Evolutionary conservation across 2,113 vertebrate species (phyloP).

Genomic region (Potamarius usumacintae): DNA sequence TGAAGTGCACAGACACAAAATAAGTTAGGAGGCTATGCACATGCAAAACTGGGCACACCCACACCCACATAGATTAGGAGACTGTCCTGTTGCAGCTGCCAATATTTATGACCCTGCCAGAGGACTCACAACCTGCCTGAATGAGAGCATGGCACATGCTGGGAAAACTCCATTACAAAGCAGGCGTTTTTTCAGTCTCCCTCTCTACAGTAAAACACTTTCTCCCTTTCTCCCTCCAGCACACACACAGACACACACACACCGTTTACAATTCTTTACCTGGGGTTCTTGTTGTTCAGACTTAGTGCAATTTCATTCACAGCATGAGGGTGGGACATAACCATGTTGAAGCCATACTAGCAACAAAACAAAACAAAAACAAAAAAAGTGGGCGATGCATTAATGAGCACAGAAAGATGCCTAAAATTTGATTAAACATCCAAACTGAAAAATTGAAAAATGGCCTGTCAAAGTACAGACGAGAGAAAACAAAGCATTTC

Average conservation of each 20-base stretch:
- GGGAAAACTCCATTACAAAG: conserved; percentile 39
- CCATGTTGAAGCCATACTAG: conserved; percentile 97
- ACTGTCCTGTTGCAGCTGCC: conserved; percentile 32
- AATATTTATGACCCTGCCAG: conserved; percentile 41
- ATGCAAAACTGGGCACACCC: conserved; percentile 48
- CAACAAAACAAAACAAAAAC: conserved; percentile 43
- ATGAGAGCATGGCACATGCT: conserved; percentile 30
- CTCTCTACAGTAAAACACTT: conserved; percentile 1
- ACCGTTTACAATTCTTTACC: conserved; percentile 70
- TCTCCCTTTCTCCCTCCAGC: conserved; percentile 3
- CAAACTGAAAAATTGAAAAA: conserved; percentile 43
- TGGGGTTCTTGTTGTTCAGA: conserved; percentile 95
- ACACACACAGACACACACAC: conserved; percentile 21
- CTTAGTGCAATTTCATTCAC: conserved; percentile 98
- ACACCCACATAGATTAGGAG: conserved; percentile 34
- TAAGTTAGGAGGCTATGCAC: neutral
- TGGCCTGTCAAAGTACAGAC: conserved; percentile 2
- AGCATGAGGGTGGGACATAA: conserved; percentile 95
- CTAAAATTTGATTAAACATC: conserved; percentile 39
- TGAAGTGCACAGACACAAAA: neutral
- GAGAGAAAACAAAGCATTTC: conserved; percentile 46
- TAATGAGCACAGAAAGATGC: conserved; percentile 41
- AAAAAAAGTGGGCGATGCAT: conserved; percentile 36
- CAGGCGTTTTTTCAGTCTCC: neutral
- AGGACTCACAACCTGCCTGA: conserved; percentile 35